phyloP scores from a whole-genome alignment of 1,140 invertebrate species.

The Ylistrum balloti region DNA sequence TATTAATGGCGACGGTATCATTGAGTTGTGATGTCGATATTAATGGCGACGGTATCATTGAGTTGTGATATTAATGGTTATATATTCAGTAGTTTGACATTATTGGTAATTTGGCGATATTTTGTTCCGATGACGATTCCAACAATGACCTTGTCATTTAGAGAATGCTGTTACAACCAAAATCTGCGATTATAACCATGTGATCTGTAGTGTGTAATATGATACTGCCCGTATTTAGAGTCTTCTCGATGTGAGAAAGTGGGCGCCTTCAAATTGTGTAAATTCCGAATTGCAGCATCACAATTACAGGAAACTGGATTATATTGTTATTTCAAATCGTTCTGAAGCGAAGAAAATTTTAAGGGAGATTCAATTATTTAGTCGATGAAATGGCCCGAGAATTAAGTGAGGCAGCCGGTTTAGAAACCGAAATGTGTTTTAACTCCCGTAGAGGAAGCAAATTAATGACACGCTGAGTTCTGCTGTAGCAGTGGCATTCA shows the following conservation, averaged over 20 bases:
- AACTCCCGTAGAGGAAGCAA: neutral
- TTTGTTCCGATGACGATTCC: no score
- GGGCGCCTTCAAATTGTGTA: neutral
- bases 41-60: no score
- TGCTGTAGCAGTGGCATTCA: neutral
- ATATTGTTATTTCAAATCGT: conserved; percentile 9
- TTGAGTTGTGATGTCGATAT: no score
- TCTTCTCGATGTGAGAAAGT: neutral
- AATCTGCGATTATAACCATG: no score
- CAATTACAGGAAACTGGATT: neutral
- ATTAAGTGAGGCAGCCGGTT: neutral
- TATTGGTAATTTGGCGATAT: no score
- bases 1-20: no score
- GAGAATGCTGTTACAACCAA: no score
- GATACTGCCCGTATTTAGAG: no score
- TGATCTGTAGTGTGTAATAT: no score
- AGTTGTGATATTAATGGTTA: no score
- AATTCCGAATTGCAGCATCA: neutral
- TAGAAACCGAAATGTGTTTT: neutral
- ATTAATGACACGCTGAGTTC: neutral
- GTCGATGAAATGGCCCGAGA: neutral
- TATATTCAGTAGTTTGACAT: no score
- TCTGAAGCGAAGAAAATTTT: neutral
- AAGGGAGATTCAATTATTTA: neutral
- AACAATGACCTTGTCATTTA: no score